These are phyloP conservation scores for Taenioides sp. DNA, from an alignment of 2,797 vertebrate genomes.

Conservation along the genomic window DNA sequence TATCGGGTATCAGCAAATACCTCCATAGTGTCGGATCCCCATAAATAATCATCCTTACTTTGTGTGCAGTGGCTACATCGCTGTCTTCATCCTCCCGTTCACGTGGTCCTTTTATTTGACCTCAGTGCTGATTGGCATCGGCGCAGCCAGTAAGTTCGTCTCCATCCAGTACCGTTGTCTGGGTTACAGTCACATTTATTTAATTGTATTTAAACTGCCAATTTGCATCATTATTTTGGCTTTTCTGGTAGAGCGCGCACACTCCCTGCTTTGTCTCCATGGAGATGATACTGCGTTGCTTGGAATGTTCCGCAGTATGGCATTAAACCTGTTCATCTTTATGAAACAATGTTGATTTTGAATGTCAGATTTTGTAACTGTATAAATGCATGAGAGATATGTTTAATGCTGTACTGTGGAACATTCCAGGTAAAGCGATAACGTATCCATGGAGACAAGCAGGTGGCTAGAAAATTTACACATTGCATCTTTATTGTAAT, in stretches of 20 bases:
- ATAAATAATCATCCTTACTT: neutral
- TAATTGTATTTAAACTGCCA: neutral
- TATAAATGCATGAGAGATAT: neutral
- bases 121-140: slow-evolving; percentile 79
- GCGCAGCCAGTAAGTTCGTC: slow-evolving; percentile 78
- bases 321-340: too few relatives aligned
- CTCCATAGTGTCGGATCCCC: too few relatives aligned
- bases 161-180: neutral
- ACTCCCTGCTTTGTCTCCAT: neutral
- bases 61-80: slow-evolving; percentile 76
- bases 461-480: neutral
- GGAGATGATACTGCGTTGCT: neutral
- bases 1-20: too few relatives aligned
- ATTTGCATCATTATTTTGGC: too few relatives aligned
- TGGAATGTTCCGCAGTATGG: too few relatives aligned
- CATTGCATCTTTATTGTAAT: neutral
- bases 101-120: slow-evolving; percentile 82
- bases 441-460: neutral
- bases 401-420: neutral
- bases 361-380: too few relatives aligned
- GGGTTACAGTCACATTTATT: neutral
- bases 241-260: neutral
- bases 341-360: too few relatives aligned
- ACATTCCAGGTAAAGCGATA: neutral
- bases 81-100: slow-evolving; percentile 76